phyloP scores from a whole-genome alignment of 2,113 vertebrate species.

The Tenrec ecaudatus region DNA sequence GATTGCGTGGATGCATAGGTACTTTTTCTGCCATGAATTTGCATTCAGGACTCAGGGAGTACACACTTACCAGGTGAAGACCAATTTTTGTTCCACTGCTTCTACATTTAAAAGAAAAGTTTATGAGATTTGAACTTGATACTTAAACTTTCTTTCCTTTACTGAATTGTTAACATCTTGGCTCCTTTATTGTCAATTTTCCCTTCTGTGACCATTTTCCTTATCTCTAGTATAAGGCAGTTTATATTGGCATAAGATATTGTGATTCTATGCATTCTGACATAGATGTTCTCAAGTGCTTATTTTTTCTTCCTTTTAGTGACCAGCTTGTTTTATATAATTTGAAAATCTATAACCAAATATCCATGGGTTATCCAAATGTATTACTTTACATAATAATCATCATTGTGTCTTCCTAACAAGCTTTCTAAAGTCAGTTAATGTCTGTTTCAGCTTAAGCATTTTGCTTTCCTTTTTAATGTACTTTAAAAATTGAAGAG shows the following conservation, averaged over 20 bases:
- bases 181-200: conserved; percentile 69
- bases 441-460: conserved; percentile 82
- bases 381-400: conserved; percentile 81
- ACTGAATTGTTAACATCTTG: conserved; percentile 56
- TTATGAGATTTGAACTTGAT: conserved; percentile 62
- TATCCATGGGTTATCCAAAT: conserved; percentile 79
- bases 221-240: conserved; percentile 44
- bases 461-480: conserved; percentile 85
- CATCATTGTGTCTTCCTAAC: conserved; percentile 83
- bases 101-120: conserved; percentile 44
- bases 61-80: conserved; percentile 99
- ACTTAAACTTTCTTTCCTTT: conserved; percentile 67
- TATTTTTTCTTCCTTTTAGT: conserved; percentile 57
- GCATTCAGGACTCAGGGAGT: conserved; percentile 99
- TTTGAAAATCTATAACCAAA: conserved; percentile 80
- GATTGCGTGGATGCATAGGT: conserved; percentile 99
- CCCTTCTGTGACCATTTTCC: conserved; percentile 58
- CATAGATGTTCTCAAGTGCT: conserved; percentile 51
- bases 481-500: conserved; percentile 82
- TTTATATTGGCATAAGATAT: conserved; percentile 56
- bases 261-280: conserved; percentile 55
- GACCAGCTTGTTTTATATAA: conserved; percentile 78
- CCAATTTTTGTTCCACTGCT: conserved; percentile 77
- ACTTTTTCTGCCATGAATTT: conserved; percentile 99
- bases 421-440: conserved; percentile 82